Evolutionary conservation across 2,113 vertebrate genomes (phyloP).

Genomic region (Perca fluviatilis): DNA sequence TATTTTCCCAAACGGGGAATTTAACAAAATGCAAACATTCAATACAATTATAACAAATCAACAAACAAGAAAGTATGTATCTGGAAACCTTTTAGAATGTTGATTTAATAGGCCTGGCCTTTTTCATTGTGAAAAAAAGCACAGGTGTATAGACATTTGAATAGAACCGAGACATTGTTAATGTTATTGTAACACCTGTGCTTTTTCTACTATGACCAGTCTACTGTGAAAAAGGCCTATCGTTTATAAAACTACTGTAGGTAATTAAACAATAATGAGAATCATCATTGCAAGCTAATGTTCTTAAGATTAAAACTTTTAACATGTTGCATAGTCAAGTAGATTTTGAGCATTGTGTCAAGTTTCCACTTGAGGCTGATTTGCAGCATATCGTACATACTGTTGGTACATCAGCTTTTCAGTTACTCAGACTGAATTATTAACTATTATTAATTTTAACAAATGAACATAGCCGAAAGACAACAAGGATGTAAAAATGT

Average conservation of each 20-base stretch:
- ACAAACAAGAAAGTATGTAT: neutral
- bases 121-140: neutral
- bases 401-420: neutral
- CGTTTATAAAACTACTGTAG: neutral
- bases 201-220: neutral
- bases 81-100: neutral
- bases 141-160: neutral
- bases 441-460: neutral
- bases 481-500: neutral
- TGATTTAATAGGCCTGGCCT: neutral
- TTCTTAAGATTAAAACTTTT: neutral
- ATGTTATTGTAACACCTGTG: neutral
- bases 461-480: neutral
- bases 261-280: neutral
- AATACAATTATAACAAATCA: neutral
- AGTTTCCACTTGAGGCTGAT: neutral
- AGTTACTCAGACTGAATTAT: neutral
- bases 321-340: constrained; percentile 4
- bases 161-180: neutral
- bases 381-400: neutral
- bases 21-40: constrained; percentile 8
- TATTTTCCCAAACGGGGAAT: neutral
- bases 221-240: neutral
- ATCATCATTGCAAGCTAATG: neutral
- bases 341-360: neutral